These are phyloP conservation scores for Halcyon malimbica DNA, from an alignment of 2,113 vertebrate species.

Conservation along the genomic window DNA sequence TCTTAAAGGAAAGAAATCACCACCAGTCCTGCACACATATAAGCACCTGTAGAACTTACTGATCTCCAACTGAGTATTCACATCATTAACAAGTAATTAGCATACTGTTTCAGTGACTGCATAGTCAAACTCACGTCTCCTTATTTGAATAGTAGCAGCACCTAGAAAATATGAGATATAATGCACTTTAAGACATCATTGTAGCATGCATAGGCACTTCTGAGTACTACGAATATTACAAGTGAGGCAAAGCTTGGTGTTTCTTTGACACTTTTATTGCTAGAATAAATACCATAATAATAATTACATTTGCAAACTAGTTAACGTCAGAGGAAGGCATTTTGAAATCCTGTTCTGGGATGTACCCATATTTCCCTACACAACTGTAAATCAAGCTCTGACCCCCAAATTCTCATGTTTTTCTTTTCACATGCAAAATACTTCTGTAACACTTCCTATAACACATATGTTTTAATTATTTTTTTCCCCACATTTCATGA, in stretches of 20 bases:
- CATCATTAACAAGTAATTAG: background rate
- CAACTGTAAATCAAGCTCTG: background rate
- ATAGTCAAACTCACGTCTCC: background rate
- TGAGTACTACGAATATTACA: background rate
- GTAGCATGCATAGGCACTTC: background rate
- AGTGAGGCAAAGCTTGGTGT: background rate
- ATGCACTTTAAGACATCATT: background rate
- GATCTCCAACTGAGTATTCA: too few species aligned
- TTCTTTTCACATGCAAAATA: background rate
- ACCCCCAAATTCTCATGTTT: background rate
- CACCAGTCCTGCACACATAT: background rate
- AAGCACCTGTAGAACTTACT: background rate
- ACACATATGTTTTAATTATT: background rate
- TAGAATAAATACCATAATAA: background rate
- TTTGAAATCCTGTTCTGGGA: background rate
- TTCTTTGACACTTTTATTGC: background rate
- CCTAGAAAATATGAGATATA: background rate
- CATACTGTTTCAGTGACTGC: slow-evolving; percentile 10
- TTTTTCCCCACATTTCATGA: background rate
- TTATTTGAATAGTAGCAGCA: background rate
- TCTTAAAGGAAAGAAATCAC: slow-evolving; percentile 17
- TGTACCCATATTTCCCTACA: background rate
- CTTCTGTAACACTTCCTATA: background rate
- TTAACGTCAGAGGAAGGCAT: background rate
- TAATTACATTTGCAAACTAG: background rate